Evolutionary conservation across 2,888 invertebrate species (phyloP).

Genomic region (Calliscelio sp.): DNA sequence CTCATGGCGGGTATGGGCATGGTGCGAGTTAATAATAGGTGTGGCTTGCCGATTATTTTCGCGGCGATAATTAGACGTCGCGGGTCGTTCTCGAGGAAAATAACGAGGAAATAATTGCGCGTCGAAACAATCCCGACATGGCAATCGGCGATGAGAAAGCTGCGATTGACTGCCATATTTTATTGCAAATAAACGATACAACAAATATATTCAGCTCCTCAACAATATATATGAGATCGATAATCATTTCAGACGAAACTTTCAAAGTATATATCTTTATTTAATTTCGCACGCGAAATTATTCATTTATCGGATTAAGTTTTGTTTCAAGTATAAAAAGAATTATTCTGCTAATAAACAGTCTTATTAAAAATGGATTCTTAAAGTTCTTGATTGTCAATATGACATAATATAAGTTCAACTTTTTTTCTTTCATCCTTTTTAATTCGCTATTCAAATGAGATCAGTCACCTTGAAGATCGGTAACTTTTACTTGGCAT

Average conservation of each 20-base stretch:
- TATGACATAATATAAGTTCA: too few relatives aligned
- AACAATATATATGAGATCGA: conserved; percentile 41
- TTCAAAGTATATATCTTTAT: conserved; percentile 30
- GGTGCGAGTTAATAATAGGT: conserved; percentile 78
- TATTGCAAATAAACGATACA: conserved; percentile 61
- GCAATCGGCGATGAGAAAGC: conserved; percentile 72
- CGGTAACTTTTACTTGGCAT: conserved; percentile 47
- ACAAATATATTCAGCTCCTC: conserved; percentile 48
- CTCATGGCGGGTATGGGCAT: conserved; percentile 76
- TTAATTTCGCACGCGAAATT: too few relatives aligned
- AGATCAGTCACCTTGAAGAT: conserved; percentile 58
- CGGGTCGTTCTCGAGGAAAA: conserved; percentile 81
- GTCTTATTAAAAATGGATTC: too few relatives aligned
- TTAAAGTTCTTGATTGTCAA: too few relatives aligned
- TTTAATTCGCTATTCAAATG: conserved; percentile 52
- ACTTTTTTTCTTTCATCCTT: too few relatives aligned
- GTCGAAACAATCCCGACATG: conserved; percentile 76
- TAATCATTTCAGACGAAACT: conserved; percentile 26
- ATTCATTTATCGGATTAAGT: too few relatives aligned
- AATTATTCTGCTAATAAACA: too few relatives aligned
- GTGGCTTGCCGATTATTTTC: conserved; percentile 81
- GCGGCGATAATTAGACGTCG: conserved; percentile 84
- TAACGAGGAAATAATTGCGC: conserved; percentile 85
- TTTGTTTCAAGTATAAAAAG: too few relatives aligned
- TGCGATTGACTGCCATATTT: conserved; percentile 65